These are phyloP conservation scores for Nerophis ophidion DNA, from an alignment of 2,113 vertebrate species.

Conservation along the genomic window DNA sequence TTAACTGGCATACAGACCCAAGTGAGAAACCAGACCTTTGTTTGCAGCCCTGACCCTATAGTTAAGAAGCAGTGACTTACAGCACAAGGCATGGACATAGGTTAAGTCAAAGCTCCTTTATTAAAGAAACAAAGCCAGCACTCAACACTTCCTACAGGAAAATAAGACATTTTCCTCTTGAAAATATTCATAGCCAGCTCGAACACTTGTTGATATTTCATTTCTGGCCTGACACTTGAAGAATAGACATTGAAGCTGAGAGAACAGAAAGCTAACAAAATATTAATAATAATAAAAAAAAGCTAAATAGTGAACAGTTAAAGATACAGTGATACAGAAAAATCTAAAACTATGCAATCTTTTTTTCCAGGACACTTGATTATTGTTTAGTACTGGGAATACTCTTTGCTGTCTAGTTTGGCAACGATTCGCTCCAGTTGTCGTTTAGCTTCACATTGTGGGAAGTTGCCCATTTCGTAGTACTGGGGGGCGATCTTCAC, in stretches of 20 bases:
- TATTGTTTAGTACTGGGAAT: slow-evolving; percentile 87
- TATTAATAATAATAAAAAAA: slow-evolving; percentile 78
- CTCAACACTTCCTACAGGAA: slow-evolving; percentile 89
- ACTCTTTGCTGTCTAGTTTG: slow-evolving; percentile 96
- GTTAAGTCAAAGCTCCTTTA: slow-evolving; percentile 85
- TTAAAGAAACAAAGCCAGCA: slow-evolving; percentile 88
- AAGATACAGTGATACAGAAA: slow-evolving; percentile 79
- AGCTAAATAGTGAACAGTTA: slow-evolving; percentile 80
- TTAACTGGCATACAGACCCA: too few relatives aligned
- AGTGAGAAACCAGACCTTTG: too few relatives aligned
- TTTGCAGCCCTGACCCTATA: too few relatives aligned
- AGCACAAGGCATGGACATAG: too few relatives aligned
- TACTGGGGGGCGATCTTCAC: slow-evolving; percentile 96
- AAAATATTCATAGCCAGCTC: slow-evolving; percentile 43
- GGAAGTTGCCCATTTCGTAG: slow-evolving; percentile 98
- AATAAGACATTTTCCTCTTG: slow-evolving; percentile 70
- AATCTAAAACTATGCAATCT: slow-evolving; percentile 68
- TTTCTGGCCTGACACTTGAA: slow-evolving; percentile 68
- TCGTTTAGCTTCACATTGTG: slow-evolving; percentile 95
- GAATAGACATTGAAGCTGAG: slow-evolving; percentile 79
- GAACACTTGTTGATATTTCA: slow-evolving; percentile 60
- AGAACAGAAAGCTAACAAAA: slow-evolving; percentile 37
- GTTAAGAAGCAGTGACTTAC: too few relatives aligned
- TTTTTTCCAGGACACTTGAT: slow-evolving; percentile 49
- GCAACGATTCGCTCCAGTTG: slow-evolving; percentile 95